Evolutionary conservation across 2,113 vertebrate genomes (phyloP).

Genomic region (Gavialis gangeticus): DNA sequence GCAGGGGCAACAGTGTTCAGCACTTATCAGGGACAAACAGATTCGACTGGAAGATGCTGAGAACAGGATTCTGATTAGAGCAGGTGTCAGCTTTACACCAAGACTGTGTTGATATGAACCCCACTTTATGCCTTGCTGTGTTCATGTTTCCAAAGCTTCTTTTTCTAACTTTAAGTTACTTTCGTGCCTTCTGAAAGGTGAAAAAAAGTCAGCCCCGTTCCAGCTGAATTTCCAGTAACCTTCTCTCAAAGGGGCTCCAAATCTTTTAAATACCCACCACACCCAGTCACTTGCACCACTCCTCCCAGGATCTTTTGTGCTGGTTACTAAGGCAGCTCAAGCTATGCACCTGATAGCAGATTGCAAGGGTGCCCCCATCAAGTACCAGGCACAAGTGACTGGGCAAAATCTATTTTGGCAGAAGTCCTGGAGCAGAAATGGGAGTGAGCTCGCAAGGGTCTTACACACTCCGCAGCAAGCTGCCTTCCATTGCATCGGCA

Average conservation of each 20-base stretch:
- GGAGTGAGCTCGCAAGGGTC: background rate
- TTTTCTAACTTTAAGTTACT: background rate
- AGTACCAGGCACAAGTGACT: background rate
- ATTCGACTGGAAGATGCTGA: conserved; percentile 14
- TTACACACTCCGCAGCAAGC: fast-evolving
- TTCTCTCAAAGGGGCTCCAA: background rate
- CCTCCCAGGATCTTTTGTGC: fast-evolving
- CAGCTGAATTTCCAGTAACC: background rate
- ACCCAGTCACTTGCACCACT: background rate
- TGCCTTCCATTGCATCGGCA: background rate
- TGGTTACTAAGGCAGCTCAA: fast-evolving
- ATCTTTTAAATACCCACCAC: background rate
- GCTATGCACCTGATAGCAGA: fast-evolving
- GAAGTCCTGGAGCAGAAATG: background rate
- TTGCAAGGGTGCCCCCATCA: fast-evolving
- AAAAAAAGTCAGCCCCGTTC: fast-evolving
- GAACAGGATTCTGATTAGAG: background rate
- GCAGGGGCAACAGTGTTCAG: background rate
- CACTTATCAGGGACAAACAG: background rate
- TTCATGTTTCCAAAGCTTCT: fast-evolving
- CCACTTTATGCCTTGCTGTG: background rate
- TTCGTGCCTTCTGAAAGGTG: fast-evolving
- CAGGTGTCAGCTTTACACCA: background rate
- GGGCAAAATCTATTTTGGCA: background rate
- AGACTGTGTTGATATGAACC: background rate